Evolutionary conservation across 2,797 vertebrate genomes (phyloP).

Genomic region (Perodicticus potto): DNA sequence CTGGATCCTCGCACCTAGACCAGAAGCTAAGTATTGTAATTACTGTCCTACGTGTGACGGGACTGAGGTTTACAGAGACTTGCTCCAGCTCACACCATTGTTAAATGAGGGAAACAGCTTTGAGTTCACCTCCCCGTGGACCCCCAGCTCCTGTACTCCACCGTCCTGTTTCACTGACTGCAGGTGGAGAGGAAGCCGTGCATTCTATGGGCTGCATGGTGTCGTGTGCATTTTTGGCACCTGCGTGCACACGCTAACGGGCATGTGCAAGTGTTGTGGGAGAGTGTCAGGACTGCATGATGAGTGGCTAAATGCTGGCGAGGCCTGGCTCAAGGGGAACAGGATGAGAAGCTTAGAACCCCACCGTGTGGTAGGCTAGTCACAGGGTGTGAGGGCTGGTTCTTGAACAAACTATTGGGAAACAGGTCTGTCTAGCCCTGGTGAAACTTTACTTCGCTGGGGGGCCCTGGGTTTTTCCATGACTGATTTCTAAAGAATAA

Average conservation of each 20-base stretch:
- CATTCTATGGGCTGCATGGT: not conserved
- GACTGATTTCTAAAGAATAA: conserved; percentile 53
- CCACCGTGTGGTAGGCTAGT: conserved; percentile 15
- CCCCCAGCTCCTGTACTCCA: not conserved
- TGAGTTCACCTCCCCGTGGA: not conserved
- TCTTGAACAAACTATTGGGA: conserved; percentile 24
- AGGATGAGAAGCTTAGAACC: not conserved
- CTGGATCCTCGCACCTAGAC: not conserved
- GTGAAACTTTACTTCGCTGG: conserved; percentile 19
- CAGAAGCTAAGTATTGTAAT: not conserved
- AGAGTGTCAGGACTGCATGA: conserved; percentile 15
- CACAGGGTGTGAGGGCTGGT: not conserved
- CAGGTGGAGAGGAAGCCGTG: not conserved
- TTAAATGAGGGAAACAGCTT: not conserved
- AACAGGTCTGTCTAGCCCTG: conserved; percentile 20
- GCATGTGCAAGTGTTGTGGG: conserved; percentile 39
- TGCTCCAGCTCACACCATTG: not conserved
- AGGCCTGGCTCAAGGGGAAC: conserved; percentile 2
- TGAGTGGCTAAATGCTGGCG: conserved; percentile 29
- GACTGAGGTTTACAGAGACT: not conserved
- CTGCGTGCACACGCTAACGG: conserved; percentile 43
- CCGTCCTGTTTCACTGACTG: accelerated
- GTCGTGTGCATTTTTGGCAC: conserved; percentile 34
- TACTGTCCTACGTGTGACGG: not conserved
- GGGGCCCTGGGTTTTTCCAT: conserved; percentile 1